These are phyloP conservation scores for Tenebrio molitor DNA, from an alignment of 1,140 invertebrate genomes.

Conservation along the genomic window DNA sequence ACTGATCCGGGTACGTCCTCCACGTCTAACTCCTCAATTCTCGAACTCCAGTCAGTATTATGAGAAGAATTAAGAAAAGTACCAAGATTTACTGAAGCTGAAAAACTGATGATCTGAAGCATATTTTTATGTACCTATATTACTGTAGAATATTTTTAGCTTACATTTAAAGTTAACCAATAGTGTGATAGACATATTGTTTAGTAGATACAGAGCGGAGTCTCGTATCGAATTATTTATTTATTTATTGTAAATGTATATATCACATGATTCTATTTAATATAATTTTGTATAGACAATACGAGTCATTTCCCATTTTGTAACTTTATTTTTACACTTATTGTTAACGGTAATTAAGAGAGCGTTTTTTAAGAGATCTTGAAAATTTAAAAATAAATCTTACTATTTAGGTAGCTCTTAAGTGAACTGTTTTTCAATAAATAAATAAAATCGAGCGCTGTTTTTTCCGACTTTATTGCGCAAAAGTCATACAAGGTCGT, in stretches of 20 bases:
- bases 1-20: slow-evolving; percentile 55
- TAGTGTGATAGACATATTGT: slow-evolving; percentile 26
- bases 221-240: slow-evolving; percentile 37
- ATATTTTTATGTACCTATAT: slow-evolving; percentile 15
- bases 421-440: not conserved
- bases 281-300: slow-evolving; percentile 46
- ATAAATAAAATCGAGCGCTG: not conserved
- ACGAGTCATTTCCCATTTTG: slow-evolving; percentile 23
- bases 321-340: not conserved
- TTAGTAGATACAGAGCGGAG: slow-evolving; percentile 18
- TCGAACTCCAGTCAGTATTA: slow-evolving; percentile 15
- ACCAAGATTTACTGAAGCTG: not conserved
- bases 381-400: slow-evolving; percentile 11
- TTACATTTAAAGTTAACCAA: slow-evolving; percentile 30
- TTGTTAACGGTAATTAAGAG: not conserved
- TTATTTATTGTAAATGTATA: slow-evolving; percentile 34
- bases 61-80: not conserved
- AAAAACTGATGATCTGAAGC: slow-evolving; percentile 13
- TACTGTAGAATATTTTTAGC: slow-evolving; percentile 24
- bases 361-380: slow-evolving; percentile 7
- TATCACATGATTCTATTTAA: slow-evolving; percentile 13
- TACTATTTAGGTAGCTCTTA: not conserved
- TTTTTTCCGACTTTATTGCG: not conserved
- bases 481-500: not conserved
- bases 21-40: slow-evolving; percentile 56